A percentile compares a stretch with the other conserved stretches of the same genome.
phyloP scores from a whole-genome alignment of 2,113 vertebrate species.

The Podarcis cretensis region DNA sequence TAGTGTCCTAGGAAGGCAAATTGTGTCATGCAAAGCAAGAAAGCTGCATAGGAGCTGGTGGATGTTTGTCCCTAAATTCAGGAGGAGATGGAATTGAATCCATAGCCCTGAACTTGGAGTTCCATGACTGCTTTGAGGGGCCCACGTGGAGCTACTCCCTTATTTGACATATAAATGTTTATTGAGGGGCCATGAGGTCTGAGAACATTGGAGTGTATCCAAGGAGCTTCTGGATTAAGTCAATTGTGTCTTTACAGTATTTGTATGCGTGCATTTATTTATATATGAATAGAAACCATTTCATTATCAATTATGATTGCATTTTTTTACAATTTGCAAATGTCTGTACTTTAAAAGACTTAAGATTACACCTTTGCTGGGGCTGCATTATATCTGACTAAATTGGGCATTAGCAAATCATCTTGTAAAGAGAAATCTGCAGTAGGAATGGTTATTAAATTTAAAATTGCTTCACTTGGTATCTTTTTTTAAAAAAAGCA shows the following conservation, averaged over 20 bases:
- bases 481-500: neutral
- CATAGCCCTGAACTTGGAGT: neutral
- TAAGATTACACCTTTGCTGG: neutral
- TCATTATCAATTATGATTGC: neutral
- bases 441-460: neutral
- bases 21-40: neutral
- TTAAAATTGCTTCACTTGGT: neutral
- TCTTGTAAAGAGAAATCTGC: neutral
- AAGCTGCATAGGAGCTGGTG: neutral
- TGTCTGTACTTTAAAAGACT: neutral
- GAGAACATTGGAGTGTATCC: neutral
- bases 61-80: neutral
- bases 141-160: neutral
- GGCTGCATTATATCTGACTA: neutral
- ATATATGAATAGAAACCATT: neutral
- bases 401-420: neutral
- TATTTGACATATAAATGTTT: neutral
- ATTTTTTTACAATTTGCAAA: neutral
- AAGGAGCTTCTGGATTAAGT: neutral
- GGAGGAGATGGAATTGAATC: neutral
- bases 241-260: neutral
- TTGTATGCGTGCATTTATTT: neutral
- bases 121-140: neutral
- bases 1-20: neutral
- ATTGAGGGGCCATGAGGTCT: neutral